phyloP scores from a whole-genome alignment of 2,888 invertebrate genomes.

The Morpho deidamia region DNA sequence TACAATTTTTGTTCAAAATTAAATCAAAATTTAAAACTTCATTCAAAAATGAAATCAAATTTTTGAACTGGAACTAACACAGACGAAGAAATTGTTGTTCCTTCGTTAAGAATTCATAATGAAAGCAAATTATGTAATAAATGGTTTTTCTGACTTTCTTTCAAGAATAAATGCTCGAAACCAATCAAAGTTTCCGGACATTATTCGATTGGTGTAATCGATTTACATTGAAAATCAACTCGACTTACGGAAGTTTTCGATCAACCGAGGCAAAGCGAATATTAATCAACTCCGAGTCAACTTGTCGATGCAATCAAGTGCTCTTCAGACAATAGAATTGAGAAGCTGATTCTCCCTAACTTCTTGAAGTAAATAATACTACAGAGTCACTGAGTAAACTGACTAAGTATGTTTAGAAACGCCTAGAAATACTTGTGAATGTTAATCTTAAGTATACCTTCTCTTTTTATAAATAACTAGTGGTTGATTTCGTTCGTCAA shows the following conservation, averaged over 20 bases:
- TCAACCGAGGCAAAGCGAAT: conserved; percentile 15
- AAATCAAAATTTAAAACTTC: no score
- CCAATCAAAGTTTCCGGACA: conserved; percentile 1
- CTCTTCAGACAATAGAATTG: conserved; percentile 15
- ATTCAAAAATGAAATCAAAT: no score
- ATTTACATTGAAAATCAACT: conserved; percentile 13
- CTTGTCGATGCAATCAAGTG: conserved; percentile 17
- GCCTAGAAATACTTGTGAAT: no score
- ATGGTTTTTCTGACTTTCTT: background rate
- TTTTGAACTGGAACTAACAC: no score
- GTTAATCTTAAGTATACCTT: no score
- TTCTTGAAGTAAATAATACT: conserved; percentile 1
- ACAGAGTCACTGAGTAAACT: no score
- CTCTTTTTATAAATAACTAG: no score
- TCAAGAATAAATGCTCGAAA: background rate
- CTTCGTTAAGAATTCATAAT: background rate
- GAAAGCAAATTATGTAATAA: background rate
- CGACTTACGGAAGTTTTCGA: conserved; percentile 4
- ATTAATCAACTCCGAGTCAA: conserved; percentile 17
- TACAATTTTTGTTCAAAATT: no score
- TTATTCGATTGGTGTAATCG: conserved; percentile 4
- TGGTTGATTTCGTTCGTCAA: no score
- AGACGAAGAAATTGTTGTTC: background rate
- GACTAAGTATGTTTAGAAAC: no score
- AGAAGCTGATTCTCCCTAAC: conserved; percentile 6